Conservation (phyloP, 2,113 vertebrate genomes). For the Nicator chloris region DNA sequence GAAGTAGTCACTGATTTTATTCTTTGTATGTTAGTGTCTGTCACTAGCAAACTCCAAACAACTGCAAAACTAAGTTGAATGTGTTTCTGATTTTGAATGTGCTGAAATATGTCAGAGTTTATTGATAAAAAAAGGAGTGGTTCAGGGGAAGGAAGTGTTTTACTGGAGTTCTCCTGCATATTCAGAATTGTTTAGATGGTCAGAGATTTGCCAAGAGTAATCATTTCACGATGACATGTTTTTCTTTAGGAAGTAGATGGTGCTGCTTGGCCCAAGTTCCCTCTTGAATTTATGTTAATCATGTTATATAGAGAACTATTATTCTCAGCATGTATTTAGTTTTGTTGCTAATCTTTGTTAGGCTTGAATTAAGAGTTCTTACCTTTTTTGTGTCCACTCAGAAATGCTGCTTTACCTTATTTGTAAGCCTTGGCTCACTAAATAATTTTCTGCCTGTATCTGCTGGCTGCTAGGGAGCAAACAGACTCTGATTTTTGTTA, state of each 20-base stretch:
- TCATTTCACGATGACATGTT: not conserved
- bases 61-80: not conserved
- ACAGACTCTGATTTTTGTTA: not conserved
- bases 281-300: not conserved
- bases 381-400: not conserved
- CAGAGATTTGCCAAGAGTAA: not conserved
- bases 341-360: not conserved
- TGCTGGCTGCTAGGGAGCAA: not conserved
- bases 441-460: not conserved
- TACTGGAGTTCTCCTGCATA: not conserved
- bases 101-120: not conserved
- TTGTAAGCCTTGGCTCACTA: not conserved
- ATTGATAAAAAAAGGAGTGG: not conserved
- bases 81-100: not conserved
- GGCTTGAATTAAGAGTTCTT: not conserved
- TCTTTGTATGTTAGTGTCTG: not conserved
- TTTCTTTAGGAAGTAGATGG: not conserved
- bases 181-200: not conserved
- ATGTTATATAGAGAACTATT: not conserved
- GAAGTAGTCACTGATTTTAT: not conserved
- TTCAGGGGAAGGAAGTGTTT: not conserved
- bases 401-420: not conserved
- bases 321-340: not conserved
- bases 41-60: not conserved
- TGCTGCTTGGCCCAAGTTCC: not conserved